Base-by-base conservation (phyloP, 2,113 vertebrate genomes). In the Gallinago undulata region DNA sequence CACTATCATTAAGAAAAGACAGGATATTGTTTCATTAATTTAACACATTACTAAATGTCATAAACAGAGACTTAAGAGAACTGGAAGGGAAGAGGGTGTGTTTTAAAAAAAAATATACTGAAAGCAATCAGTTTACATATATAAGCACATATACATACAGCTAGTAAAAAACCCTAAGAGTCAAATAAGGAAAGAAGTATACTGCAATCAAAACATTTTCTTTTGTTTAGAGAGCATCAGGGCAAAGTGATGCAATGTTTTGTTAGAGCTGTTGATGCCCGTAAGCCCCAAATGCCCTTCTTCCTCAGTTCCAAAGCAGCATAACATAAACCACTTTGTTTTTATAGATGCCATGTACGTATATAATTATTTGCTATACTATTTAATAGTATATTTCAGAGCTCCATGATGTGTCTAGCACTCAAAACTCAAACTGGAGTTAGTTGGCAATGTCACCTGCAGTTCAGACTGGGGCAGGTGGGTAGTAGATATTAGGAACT, bases 51-150 rank as follows among this genome's bases (percentile, higher is more conserved):
- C 4, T 83, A 76, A 63, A 63, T 37, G 25, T 24, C 37, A 70
- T 19, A 41, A 84, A 35, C 5, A 11, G 16, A 50, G 11, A 85
- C 3, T 31, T 3, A 84, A 59, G 5, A 87, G 7, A 75, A 50
- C 2, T 64, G 14, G 7, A 4, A 6, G 31, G 7, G 12, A 19
- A 62, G 27, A 47, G 4, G 2, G 1, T 21, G 4, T 37, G 7
- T 43, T 51, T 88, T 45, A 83, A 37, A 37, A 60, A 9, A 69
- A 82, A 2, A 30, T 55, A 15, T 6, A n/a, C 3, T 41, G 11
- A 27, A 79, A 89, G 33, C 27, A 39, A 16, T 60, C 15, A 37
- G 25, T 64, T 85, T 48, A 43, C 6, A 31, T 14, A 57, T 9
- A 17, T 7, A 70, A 75, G 28, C 14, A 57, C 0, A 0, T 43